phyloP scores from a whole-genome alignment of 2,113 vertebrate genomes.

The Aegithalos caudatus region DNA sequence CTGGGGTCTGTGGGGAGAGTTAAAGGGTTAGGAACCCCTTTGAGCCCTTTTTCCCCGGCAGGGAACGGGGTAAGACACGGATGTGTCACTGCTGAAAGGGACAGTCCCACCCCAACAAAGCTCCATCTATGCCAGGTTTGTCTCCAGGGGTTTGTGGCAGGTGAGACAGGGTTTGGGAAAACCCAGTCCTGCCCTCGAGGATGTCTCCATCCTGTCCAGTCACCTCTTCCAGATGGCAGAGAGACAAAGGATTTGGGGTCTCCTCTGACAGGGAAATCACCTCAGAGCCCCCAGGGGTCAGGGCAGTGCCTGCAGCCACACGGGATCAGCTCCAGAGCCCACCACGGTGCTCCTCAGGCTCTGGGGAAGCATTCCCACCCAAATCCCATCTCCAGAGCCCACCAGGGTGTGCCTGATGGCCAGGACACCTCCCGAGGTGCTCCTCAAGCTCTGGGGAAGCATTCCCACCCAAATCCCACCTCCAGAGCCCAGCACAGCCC shows the following conservation, averaged over 20 bases:
- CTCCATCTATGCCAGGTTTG: rapidly evolving
- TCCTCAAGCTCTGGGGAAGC: not conserved
- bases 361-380: not conserved
- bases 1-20: not conserved
- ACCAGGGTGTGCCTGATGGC: not conserved
- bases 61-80: not conserved
- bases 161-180: not conserved
- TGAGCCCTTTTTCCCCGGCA: no score
- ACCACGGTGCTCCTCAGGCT: not conserved
- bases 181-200: not conserved
- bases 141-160: not conserved
- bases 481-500: not conserved
- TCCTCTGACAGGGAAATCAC: not conserved
- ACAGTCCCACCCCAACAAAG: not conserved
- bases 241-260: not conserved
- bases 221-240: not conserved
- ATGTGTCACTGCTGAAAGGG: rapidly evolving
- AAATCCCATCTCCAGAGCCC: not conserved
- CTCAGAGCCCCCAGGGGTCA: not conserved
- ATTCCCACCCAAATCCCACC: no score
- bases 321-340: not conserved
- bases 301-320: not conserved
- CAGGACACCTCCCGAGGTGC: not conserved
- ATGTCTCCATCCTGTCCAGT: not conserved
- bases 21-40: not conserved